Percentiles rank a stretch among this genome's conserved stretches.
Conservation (phyloP, 1,140 invertebrate genomes). For the Tetramorium parvispinum region DNA sequence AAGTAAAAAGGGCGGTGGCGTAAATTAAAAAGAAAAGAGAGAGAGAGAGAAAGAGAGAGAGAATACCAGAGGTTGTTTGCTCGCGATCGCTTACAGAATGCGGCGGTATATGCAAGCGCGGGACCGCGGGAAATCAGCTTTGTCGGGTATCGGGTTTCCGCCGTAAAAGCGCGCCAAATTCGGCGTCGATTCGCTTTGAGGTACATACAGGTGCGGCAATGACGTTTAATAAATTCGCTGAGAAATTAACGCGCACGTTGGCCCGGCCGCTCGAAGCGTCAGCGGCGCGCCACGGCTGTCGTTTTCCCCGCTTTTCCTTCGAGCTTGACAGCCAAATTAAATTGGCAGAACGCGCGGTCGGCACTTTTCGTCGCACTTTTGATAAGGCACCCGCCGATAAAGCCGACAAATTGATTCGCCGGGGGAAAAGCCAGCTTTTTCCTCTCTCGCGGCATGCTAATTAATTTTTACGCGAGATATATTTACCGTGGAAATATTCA, state of each 20-base stretch:
- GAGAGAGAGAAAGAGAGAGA: neutral
- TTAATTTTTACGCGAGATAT: constrained; percentile 30
- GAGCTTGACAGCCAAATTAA: constrained; percentile 55
- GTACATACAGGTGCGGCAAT: constrained; percentile 44
- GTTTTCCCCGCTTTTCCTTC: constrained; percentile 16
- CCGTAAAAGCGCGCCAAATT: constrained; percentile 54
- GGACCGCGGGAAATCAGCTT: constrained; percentile 55
- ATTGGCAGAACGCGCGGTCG: constrained; percentile 33
- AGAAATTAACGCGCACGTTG: constrained; percentile 65
- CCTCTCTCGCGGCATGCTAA: constrained; percentile 14
- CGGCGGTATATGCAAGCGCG: constrained; percentile 17
- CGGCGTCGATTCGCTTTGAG: constrained; percentile 50
- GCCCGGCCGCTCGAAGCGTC: constrained; percentile 4
- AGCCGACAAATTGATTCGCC: constrained; percentile 51
- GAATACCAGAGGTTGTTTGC: constrained; percentile 46
- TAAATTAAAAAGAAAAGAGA: constrained; percentile 13
- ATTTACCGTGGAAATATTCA: neutral
- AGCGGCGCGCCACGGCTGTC: constrained; percentile 39
- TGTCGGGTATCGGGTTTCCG: constrained; percentile 65
- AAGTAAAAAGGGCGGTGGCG: constrained; percentile 46
- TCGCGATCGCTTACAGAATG: constrained; percentile 62
- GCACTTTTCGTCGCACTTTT: constrained; percentile 46
- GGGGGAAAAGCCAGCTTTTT: neutral
- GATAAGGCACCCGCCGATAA: constrained; percentile 51
- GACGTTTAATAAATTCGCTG: constrained; percentile 76